phyloP scores from a whole-genome alignment of 1,140 invertebrate genomes.

The Drosophila neocordata region DNA sequence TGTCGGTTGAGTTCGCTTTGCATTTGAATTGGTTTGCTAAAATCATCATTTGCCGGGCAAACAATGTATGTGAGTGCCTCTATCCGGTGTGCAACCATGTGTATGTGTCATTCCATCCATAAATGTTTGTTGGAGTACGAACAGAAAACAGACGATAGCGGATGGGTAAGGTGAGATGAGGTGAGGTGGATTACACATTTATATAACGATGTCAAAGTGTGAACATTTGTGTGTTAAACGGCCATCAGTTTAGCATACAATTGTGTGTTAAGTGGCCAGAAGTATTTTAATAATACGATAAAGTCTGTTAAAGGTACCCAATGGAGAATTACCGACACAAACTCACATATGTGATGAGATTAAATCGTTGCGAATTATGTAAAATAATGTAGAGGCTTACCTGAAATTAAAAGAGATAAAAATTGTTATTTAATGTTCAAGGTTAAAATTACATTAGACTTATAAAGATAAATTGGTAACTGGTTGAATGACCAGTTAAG shows the following conservation, averaged over 20 bases:
- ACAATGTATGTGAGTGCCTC: conserved; percentile 47
- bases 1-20: conserved; percentile 32
- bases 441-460: not conserved
- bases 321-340: not conserved
- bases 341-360: not conserved
- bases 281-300: conserved; percentile 51
- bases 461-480: not conserved
- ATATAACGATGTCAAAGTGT: conserved; percentile 49
- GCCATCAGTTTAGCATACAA: conserved; percentile 51
- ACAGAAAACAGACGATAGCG: not conserved
- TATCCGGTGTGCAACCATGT: conserved; percentile 42
- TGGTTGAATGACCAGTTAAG: no score
- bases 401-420: conserved; percentile 30
- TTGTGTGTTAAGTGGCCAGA: conserved; percentile 53
- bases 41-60: conserved; percentile 64
- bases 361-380: conserved; percentile 15
- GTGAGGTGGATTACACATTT: conserved; percentile 10
- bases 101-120: conserved; percentile 40
- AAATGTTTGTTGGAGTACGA: conserved; percentile 2
- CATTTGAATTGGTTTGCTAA: conserved; percentile 59
- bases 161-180: not conserved
- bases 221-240: conserved; percentile 62
- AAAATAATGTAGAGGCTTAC: conserved; percentile 24
- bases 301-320: not conserved
- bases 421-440: not conserved